Evolutionary conservation across 2,888 invertebrate genomes (phyloP), one percentile per base, ranked within the genome.

Genomic region (Hyposoter didymator): DNA sequence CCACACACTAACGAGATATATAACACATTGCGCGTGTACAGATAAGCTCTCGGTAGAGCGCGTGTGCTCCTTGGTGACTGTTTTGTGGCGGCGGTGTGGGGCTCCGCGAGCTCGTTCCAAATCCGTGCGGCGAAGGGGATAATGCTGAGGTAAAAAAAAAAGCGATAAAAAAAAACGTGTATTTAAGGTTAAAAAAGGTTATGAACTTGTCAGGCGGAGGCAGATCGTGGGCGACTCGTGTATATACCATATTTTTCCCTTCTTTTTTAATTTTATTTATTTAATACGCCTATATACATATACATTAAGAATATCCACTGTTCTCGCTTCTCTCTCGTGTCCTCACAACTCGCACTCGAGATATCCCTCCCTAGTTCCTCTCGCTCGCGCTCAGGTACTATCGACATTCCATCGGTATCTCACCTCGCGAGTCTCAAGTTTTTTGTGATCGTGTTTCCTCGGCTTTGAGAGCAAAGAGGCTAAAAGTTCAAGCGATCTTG

Each of bases 111-210:
- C 78, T 72, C 75, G 82, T 83, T 85, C 82, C 85, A 87, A 82
- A 87, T 84, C 84, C 74, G 85, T 87, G 59, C 86, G 82, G 87
- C 75, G 87, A 85, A 82, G 84, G 84, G 89, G 89, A 90, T 52
- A 88, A 89, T 87, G 90, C 84, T 90, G 90, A 89, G 89, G 91
- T 90, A 90, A 89, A 84, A 70, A 70, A 47, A 75, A 64, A 17
- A n/a, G 45, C n/a, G n/a, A n/a, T n/a, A n/a, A 28, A 35, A 43
- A 62, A 62, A 45, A 47, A 22, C 47, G 39, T 47, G 75, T 78
- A 87, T 87, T 39, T 90, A 91, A 92, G 91, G 91, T 91, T 91
- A 90, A 88, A 90, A 90, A 90, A 92, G 91, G 91, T 91, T 91
- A 92, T 90, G 91, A 91, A 92, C 91, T 92, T 90, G 90, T 89